Evolutionary conservation across 1,140 invertebrate genomes (phyloP).

Genomic region (Drosophila bifasciata): DNA sequence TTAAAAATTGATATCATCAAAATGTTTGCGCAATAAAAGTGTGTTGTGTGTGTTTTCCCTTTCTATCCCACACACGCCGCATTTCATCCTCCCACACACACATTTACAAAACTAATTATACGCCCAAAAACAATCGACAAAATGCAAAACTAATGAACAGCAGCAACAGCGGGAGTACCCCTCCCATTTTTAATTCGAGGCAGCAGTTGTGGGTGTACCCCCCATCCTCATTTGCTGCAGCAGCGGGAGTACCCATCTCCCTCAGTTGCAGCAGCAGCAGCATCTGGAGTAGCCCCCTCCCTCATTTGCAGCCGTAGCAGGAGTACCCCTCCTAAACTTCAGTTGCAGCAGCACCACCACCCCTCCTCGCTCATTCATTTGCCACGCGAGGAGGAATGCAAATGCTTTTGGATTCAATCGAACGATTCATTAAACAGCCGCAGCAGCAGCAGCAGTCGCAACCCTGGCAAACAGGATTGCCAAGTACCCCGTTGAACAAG

Average conservation of each 20-base stretch:
- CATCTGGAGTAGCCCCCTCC: no score
- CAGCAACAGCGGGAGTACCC: not conserved
- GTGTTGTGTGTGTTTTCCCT: slow-evolving; percentile 8
- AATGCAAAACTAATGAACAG: slow-evolving; percentile 13
- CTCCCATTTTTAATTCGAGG: not conserved
- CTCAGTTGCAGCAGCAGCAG: not conserved
- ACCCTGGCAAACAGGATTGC: not conserved
- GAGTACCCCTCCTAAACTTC: no score
- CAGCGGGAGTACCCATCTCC: no score
- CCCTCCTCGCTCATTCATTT: slow-evolving; percentile 30
- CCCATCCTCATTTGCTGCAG: slow-evolving; percentile 22
- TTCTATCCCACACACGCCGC: slow-evolving; percentile 2
- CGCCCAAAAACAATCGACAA: slow-evolving; percentile 44
- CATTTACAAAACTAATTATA: slow-evolving; percentile 59
- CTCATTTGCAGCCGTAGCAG: no score
- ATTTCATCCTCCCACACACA: not conserved
- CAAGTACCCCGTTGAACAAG: slow-evolving; percentile 24
- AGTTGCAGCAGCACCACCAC: not conserved
- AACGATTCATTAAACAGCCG: slow-evolving; percentile 60
- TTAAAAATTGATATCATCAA: slow-evolving; percentile 59
- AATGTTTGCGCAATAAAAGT: slow-evolving; percentile 55
- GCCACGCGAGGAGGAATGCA: slow-evolving; percentile 9
- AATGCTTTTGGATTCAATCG: slow-evolving; percentile 33
- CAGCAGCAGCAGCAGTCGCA: slow-evolving; percentile 31
- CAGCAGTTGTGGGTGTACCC: not conserved